Evolutionary conservation across 2,888 invertebrate genomes (phyloP).

Genomic region (Caenorhabditis japonica): DNA sequence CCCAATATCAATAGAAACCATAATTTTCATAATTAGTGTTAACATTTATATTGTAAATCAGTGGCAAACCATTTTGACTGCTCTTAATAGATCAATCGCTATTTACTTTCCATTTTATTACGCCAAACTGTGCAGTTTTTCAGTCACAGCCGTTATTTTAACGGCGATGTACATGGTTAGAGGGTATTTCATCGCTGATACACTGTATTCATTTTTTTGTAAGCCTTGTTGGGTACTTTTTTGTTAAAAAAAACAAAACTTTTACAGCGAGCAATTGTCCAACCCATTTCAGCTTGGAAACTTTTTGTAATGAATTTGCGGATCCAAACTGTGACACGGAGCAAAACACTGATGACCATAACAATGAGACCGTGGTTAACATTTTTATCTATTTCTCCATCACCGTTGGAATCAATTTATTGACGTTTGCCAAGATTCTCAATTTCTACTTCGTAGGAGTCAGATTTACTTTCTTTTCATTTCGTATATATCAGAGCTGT

Average conservation of each 20-base stretch:
- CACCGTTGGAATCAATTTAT: constrained; percentile 12
- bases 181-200: background rate
- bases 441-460: constrained; percentile 28
- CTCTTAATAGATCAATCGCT: constrained; percentile 24
- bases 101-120: constrained; percentile 31
- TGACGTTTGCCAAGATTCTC: constrained; percentile 26
- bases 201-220: too few relatives aligned
- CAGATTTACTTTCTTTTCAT: too few relatives aligned
- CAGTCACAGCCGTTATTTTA: constrained; percentile 4
- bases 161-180: background rate
- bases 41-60: constrained; percentile 28
- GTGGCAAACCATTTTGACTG: constrained; percentile 14
- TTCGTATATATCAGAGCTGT: too few relatives aligned
- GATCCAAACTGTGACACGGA: too few relatives aligned
- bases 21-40: constrained; percentile 10
- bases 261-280: too few relatives aligned
- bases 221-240: too few relatives aligned
- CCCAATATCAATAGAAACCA: constrained; percentile 3
- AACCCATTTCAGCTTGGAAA: background rate
- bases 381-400: constrained; percentile 7
- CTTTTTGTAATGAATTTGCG: background rate
- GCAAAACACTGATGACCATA: background rate
- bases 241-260: too few relatives aligned
- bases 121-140: constrained; percentile 7
- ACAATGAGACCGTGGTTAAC: background rate